Evolutionary conservation across 2,113 vertebrate genomes (phyloP).

Genomic region (Coturnix japonica): DNA sequence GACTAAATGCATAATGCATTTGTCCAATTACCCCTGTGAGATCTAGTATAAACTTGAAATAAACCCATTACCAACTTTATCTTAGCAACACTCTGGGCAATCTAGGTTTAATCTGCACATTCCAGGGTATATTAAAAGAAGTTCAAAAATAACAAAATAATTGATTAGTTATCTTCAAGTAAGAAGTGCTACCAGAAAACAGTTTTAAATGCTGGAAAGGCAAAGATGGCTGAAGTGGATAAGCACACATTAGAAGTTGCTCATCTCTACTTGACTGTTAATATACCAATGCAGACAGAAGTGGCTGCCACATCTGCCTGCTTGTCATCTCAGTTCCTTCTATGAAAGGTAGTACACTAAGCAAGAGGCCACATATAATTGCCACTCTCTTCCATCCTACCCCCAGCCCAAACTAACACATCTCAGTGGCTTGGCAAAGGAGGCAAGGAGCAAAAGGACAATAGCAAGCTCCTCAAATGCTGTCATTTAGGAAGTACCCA

Average conservation of each 20-base stretch:
- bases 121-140: neutral
- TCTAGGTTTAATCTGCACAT: neutral
- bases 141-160: neutral
- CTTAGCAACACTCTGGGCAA: neutral
- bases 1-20: neutral
- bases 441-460: neutral
- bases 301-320: neutral
- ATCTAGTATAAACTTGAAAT: neutral
- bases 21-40: neutral
- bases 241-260: neutral
- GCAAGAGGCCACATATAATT: neutral
- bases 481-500: fast-evolving
- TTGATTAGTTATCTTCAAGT: neutral
- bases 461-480: neutral
- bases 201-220: neutral
- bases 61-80: neutral
- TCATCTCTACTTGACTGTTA: neutral
- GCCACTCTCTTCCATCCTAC: neutral
- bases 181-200: neutral
- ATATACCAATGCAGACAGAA: neutral
- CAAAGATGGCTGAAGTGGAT: neutral
- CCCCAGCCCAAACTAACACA: neutral
- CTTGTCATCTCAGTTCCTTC: neutral
- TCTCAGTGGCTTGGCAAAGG: fast-evolving
- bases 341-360: neutral